Base-by-base conservation (phyloP, 2,888 invertebrate species). In the Stenurella melanura region DNA sequence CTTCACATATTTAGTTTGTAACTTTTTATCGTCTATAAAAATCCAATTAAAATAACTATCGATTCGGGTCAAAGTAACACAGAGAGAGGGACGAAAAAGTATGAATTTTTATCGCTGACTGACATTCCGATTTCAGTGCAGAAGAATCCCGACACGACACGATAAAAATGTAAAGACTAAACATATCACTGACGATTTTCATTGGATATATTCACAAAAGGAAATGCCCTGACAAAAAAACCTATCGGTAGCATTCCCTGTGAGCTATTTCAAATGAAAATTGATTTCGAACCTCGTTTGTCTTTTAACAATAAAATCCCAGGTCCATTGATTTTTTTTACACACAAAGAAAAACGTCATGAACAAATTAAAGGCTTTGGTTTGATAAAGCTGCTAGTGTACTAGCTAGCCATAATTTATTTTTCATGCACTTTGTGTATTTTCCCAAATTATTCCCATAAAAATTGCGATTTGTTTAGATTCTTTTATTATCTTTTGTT, bases 161-260 rank as follows among this genome's bases (percentile, higher is more conserved):
- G 42, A 64, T 64, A 64, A 64, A 58, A 70, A 70, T 70, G 70
- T 60, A 70, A 70, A 70, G 70, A 60, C 70, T 60, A 50, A 50
- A 70, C 70, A 70, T 58, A 60, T 70, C 70, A 70, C 60, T 26
- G 70, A 56, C 70, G 70, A 60, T 70, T 38, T 42, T 21, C 60
- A 70, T 70, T 60, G 42, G 58, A 70, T 70, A 70, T 70, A 70
- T 60, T 70, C 60, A 73, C 73, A 73, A 73, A 73, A 73, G 73
- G 38, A 73, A 66, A 61, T 57, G 38, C 58, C 63, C 66, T 57
- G 73, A 66, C 57, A 57, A 64, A 73, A 73, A 73, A 72, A 72
- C 66, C 72, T 72, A 72, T 72, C 72, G 56, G 64, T 63, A 54
- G 72, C 72, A 63, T 34, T 58, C 34, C 70, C 70, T 60, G 38